Evolutionary conservation across 2,888 invertebrate genomes (phyloP), one percentile per base, ranked within the genome.

Genomic region (Spodoptera picta): DNA sequence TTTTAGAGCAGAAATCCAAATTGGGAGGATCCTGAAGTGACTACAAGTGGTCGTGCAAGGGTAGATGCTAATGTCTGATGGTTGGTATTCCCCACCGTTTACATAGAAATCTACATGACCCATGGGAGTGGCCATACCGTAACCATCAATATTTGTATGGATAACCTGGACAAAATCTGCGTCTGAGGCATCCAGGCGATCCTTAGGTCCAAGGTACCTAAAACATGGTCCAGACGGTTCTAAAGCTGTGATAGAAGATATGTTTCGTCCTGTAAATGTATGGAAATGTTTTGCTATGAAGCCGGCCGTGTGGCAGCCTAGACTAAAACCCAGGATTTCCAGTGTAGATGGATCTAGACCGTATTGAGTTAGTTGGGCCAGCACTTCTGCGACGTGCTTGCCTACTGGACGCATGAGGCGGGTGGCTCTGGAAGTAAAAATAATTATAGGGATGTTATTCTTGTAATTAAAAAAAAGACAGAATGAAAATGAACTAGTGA

Each of bases 391-490:
- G 0, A 93, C 90, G 70, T 91, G 92, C 60, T 87, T 90, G 11
- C 94, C 94, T 0, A 94, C 91, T n/a, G 94, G 92, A 10, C 92
- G 88, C 92, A 93, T 93, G 9, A 94, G 85, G n/a, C 94, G 89
- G 6, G 88, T 82, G 4, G 94, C 92, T 9, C 79, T 79, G 77
- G 4, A 48, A 48, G 44, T 14, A 70, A 70, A 47, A 9, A 57
- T 50, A 44, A 49, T 36, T 2, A 19, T 19, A 19, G 19, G 1
- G 19, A 19, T 1, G 19, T 19, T 19, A 19, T 19, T 19, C 2
- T 19, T 19, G 19, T 19, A 19, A 19, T 19, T 19, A 19, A 19
- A 19, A 1, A 19, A 19, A 19, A 1, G 19, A 19, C 19, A 19
- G 19, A 19, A 19, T 19, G 19, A 19, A 19, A 19, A 19, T 19